Conservation (phyloP, 2,797 vertebrate genomes). For the Pipistrellus nathusii region DNA sequence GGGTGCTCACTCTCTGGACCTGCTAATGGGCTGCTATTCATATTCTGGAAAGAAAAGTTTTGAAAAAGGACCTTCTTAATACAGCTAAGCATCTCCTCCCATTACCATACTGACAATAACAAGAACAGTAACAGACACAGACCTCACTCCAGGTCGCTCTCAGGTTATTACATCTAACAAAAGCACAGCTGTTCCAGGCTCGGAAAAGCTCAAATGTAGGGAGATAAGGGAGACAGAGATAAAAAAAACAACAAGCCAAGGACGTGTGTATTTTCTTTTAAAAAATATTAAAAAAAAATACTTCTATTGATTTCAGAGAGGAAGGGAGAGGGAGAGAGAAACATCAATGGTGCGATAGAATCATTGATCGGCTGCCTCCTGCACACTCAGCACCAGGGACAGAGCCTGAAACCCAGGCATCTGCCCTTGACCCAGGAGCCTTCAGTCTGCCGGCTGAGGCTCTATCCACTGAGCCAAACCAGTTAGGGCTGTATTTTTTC, state of each 20-base stretch:
- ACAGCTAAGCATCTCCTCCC: background rate
- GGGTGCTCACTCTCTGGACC: conserved; percentile 93
- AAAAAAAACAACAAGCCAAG: background rate
- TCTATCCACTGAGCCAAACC: no score
- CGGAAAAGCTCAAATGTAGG: conserved; percentile 5
- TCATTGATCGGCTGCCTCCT: no score
- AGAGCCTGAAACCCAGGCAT: no score
- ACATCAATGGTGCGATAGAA: no score
- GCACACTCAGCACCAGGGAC: no score
- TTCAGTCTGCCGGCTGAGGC: no score
- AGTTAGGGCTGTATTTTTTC: background rate
- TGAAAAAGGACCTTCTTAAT: conserved; percentile 32
- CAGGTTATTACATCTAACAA: background rate
- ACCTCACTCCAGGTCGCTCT: background rate
- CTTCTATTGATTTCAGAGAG: no score
- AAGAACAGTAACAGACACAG: background rate
- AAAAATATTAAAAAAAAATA: background rate
- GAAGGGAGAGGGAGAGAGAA: no score
- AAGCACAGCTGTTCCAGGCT: background rate
- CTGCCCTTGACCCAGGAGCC: no score
- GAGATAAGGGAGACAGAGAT: background rate
- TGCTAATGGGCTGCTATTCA: conserved; percentile 84
- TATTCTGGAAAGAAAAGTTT: conserved; percentile 88
- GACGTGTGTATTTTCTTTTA: background rate
- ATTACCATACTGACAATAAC: background rate